Conservation (phyloP, 2,113 vertebrate species). For the Riparia riparia region DNA sequence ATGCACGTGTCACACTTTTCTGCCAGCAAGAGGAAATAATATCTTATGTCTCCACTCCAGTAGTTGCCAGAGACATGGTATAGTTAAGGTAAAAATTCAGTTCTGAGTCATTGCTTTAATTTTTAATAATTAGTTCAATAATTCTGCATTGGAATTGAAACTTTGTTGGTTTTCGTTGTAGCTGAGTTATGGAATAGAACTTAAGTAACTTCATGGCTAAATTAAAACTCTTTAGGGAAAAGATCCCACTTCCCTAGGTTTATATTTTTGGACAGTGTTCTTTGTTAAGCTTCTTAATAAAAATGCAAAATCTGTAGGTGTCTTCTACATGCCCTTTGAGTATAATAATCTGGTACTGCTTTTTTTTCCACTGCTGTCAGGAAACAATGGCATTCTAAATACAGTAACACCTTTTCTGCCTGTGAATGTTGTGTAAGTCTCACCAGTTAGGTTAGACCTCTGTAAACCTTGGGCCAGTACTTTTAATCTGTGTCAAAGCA, state of each 20-base stretch:
- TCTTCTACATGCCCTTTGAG: background rate
- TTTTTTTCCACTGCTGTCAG: background rate
- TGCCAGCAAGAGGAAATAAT: background rate
- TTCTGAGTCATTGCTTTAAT: background rate
- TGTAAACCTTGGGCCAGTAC: background rate
- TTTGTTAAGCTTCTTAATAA: constrained; percentile 12
- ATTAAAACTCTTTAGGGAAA: background rate
- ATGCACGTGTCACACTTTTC: background rate
- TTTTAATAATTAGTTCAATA: background rate
- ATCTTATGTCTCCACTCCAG: background rate
- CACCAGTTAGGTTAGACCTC: background rate
- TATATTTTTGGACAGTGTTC: background rate
- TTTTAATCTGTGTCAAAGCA: background rate
- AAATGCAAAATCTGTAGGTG: background rate
- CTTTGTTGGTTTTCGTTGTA: background rate
- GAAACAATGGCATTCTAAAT: background rate
- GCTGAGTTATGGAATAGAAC: background rate
- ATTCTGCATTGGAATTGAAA: background rate
- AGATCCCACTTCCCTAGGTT: background rate
- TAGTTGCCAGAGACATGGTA: background rate
- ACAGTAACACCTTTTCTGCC: background rate
- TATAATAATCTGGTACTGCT: background rate
- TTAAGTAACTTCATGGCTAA: background rate
- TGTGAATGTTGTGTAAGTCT: background rate
- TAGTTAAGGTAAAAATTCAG: background rate